A percentile compares a stretch with the other conserved stretches of the same genome.
These are phyloP conservation scores for Coregonus ussuriensis DNA, from an alignment of 2,797 vertebrate species.

Conservation along the genomic window DNA sequence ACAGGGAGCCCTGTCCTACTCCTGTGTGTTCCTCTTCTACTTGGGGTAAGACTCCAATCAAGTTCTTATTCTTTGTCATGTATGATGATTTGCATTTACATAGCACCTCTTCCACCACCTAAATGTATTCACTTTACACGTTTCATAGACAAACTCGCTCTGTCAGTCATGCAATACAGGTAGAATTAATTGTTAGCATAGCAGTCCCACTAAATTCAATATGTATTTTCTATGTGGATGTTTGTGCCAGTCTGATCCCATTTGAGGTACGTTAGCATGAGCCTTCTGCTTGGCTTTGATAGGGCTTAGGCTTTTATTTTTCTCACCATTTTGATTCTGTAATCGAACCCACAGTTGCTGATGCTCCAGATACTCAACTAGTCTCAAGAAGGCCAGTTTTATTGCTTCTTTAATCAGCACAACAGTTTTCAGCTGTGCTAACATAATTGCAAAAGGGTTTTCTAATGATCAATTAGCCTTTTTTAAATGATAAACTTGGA, in stretches of 20 bases:
- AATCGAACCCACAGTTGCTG: no score
- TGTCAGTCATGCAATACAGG: slow-evolving; percentile 1
- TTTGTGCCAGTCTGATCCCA: not conserved
- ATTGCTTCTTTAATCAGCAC: no score
- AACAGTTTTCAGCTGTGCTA: no score
- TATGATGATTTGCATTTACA: not conserved
- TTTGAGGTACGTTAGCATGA: not conserved
- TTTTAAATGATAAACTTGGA: no score
- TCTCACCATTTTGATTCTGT: no score
- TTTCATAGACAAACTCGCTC: not conserved
- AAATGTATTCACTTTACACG: no score
- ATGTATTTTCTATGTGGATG: not conserved
- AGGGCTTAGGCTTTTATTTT: not conserved
- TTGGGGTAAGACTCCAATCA: slow-evolving; percentile 86
- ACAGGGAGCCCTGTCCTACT: slow-evolving; percentile 89
- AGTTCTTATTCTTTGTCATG: not conserved
- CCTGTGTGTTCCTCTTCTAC: slow-evolving; percentile 92
- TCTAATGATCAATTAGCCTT: no score
- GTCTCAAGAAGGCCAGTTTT: no score
- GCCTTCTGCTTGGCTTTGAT: not conserved
- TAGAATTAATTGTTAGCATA: not conserved
- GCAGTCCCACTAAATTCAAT: not conserved
- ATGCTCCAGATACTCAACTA: no score
- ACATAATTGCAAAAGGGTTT: no score
- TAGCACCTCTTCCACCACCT: no score